A percentile compares a stretch with the other conserved stretches of the same genome.
Evolutionary conservation across 2,797 vertebrate species (phyloP).

Genomic region (Gadopsis marmoratus): DNA sequence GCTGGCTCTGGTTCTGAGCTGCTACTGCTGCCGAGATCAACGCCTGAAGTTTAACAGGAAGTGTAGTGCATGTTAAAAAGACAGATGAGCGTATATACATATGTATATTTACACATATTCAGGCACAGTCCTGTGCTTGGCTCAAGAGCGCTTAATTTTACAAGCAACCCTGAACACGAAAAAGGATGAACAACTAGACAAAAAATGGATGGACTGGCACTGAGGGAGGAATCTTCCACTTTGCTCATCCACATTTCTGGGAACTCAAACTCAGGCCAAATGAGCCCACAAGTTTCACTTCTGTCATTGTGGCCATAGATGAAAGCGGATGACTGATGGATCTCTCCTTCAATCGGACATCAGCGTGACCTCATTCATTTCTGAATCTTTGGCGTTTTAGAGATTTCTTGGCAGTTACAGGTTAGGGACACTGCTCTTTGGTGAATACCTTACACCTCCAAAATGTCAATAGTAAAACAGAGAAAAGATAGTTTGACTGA

Average conservation of each 20-base stretch:
- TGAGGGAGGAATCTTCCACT: neutral
- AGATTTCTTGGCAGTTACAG: neutral
- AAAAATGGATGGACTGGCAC: neutral
- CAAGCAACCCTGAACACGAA: neutral
- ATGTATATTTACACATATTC: neutral
- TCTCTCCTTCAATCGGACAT: neutral
- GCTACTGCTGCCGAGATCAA: neutral
- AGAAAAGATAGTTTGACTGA: neutral
- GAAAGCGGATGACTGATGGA: neutral
- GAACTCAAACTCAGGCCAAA: neutral
- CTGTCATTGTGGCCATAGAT: neutral
- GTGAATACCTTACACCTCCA: neutral
- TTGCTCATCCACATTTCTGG: neutral
- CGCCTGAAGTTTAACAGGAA: conserved; percentile 9
- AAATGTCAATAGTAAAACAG: neutral
- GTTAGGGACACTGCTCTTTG: neutral
- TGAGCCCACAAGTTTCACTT: neutral
- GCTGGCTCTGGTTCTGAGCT: conserved; percentile 6
- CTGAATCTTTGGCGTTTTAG: neutral
- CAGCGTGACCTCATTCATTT: neutral
- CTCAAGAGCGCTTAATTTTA: neutral
- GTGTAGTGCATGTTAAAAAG: neutral
- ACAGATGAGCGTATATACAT: neutral
- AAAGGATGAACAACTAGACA: neutral
- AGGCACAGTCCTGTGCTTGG: neutral